These are phyloP conservation scores for Tapirus indicus DNA, from an alignment of 2,797 vertebrate genomes.

Conservation along the genomic window DNA sequence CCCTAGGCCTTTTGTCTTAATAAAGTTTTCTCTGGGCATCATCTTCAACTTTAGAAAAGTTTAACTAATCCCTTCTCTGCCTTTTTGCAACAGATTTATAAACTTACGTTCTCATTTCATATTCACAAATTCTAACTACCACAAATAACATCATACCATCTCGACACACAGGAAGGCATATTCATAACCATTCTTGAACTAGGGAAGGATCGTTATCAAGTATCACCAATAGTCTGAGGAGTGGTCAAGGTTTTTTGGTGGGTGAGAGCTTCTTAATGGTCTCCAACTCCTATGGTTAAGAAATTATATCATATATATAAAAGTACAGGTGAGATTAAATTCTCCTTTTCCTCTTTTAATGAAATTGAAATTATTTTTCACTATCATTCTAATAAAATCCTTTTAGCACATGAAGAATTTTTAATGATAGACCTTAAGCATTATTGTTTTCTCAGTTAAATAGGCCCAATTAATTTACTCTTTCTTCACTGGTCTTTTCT, in stretches of 20 bases:
- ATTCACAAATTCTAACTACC: background rate
- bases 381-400: conserved; percentile 33
- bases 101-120: background rate
- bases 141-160: background rate
- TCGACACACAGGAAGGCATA: background rate
- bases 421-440: background rate
- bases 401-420: background rate
- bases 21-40: background rate
- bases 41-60: background rate
- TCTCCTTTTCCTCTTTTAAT: conserved; percentile 37
- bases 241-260: background rate
- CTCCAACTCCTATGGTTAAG: conserved; percentile 3
- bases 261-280: background rate
- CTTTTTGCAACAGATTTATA: conserved; percentile 4
- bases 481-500: background rate
- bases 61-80: background rate
- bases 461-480: background rate
- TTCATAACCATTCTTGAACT: background rate
- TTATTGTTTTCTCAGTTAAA: background rate
- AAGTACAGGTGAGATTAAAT: background rate
- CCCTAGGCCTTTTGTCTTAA: background rate
- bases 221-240: background rate
- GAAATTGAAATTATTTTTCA: conserved; percentile 41
- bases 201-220: background rate
- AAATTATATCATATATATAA: conserved; percentile 1